Conservation (phyloP, 2,888 invertebrate genomes). For the Ennomos fuscantarius region DNA sequence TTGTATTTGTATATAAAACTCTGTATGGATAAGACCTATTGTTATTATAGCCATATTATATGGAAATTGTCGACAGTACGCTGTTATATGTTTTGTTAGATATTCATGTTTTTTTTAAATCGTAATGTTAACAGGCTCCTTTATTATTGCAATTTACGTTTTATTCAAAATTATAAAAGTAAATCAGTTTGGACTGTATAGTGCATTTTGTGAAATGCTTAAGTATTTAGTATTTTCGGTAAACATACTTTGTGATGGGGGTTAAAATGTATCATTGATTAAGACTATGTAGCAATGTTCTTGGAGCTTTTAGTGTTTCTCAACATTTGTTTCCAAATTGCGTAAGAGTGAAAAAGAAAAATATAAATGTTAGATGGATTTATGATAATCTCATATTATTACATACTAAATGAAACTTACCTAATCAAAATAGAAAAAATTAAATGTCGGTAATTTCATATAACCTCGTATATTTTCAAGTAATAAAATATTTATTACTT, state of each 20-base stretch:
- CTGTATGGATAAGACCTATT: slow-evolving; percentile 31
- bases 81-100: slow-evolving; percentile 8
- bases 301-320: too few species aligned
- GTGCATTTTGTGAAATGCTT: too few species aligned
- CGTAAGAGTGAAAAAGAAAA: too few species aligned
- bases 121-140: background rate
- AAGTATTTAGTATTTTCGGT: too few species aligned
- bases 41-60: slow-evolving; percentile 30
- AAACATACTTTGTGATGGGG: too few species aligned
- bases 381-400: too few species aligned
- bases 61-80: slow-evolving; percentile 14
- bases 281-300: too few species aligned
- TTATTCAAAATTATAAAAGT: too few species aligned
- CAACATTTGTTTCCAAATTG: too few species aligned
- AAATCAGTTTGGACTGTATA: too few species aligned
- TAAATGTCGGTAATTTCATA: background rate
- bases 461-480: slow-evolving; percentile 11
- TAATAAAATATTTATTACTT: slow-evolving; percentile 39
- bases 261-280: too few species aligned
- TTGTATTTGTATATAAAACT: slow-evolving; percentile 40
- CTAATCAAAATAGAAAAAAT: background rate
- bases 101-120: background rate
- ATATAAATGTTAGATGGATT: too few species aligned
- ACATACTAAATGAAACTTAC: background rate
- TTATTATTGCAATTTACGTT: background rate